A percentile compares a stretch with the other conserved stretches of the same genome.
These are phyloP conservation scores for Rhynchopsitta pachyrhyncha DNA, from an alignment of 2,113 vertebrate genomes.

Conservation along the genomic window DNA sequence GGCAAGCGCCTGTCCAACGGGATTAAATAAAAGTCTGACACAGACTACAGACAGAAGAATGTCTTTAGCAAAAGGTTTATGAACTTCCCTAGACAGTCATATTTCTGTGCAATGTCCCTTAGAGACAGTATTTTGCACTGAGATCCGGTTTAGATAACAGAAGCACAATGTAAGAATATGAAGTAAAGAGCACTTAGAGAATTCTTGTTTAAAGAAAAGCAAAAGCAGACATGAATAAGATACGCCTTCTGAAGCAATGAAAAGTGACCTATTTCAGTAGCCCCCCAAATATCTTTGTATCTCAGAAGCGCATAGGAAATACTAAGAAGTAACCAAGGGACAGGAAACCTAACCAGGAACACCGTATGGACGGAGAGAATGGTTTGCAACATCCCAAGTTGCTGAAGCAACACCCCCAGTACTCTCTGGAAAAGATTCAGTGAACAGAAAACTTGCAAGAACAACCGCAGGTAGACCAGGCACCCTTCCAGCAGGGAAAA, in stretches of 20 bases:
- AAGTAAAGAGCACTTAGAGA: neutral
- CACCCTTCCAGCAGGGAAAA: neutral
- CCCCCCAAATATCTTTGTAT: rapidly evolving
- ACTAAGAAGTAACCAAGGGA: rapidly evolving
- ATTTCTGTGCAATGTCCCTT: neutral
- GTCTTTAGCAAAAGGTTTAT: conserved; percentile 7
- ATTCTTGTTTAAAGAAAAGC: neutral
- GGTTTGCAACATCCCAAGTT: rapidly evolving
- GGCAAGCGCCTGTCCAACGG: neutral
- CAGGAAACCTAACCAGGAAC: neutral
- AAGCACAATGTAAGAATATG: neutral
- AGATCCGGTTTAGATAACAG: neutral
- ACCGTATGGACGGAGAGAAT: rapidly evolving
- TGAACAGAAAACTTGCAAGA: neutral
- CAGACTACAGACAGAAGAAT: neutral
- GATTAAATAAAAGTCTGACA: conserved; percentile 30
- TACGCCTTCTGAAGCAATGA: neutral
- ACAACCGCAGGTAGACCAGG: neutral
- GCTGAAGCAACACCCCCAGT: neutral
- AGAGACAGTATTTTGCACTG: neutral
- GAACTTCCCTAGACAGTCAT: neutral
- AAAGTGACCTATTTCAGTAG: neutral
- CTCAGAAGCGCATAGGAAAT: neutral
- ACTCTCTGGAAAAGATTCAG: neutral
- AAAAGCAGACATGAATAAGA: neutral